phyloP scores from a whole-genome alignment of 2,797 vertebrate species.

The Lepus townsendii region DNA sequence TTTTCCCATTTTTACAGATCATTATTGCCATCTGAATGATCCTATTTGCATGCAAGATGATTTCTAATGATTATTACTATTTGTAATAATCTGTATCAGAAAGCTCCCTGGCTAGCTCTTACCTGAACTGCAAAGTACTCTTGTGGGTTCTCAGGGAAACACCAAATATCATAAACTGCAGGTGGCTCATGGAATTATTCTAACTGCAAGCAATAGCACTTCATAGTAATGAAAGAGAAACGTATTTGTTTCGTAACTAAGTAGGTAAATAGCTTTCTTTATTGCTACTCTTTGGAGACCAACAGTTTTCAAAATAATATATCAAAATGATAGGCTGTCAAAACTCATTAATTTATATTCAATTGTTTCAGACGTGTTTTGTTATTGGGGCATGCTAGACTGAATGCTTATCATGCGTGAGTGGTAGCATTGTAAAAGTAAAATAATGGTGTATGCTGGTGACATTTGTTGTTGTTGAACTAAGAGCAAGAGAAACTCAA shows the following conservation, averaged over 20 bases:
- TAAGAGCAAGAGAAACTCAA: slow-evolving; percentile 5
- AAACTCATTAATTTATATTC: slow-evolving; percentile 76
- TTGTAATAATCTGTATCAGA: slow-evolving; percentile 82
- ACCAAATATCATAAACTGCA: slow-evolving; percentile 83
- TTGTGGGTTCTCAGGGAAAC: slow-evolving; percentile 79
- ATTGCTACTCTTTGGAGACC: slow-evolving; percentile 77
- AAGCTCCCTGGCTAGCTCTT: slow-evolving; percentile 83
- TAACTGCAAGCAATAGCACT: slow-evolving; percentile 78
- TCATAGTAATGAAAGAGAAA: slow-evolving; percentile 83
- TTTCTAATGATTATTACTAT: slow-evolving; percentile 84
- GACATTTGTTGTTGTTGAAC: slow-evolving; percentile 36
- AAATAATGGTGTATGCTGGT: slow-evolving; percentile 34
- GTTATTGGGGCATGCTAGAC: slow-evolving; percentile 35
- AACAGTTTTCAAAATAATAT: slow-evolving; percentile 76
- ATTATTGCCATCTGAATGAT: slow-evolving; percentile 76
- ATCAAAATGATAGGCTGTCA: slow-evolving; percentile 67
- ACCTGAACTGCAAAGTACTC: slow-evolving; percentile 82
- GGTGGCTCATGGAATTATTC: slow-evolving; percentile 78
- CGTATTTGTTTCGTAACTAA: slow-evolving; percentile 84
- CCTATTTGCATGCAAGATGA: slow-evolving; percentile 80
- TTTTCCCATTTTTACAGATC: slow-evolving; percentile 67
- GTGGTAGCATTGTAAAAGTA: slow-evolving; percentile 55
- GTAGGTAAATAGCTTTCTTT: slow-evolving; percentile 83
- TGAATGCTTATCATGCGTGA: slow-evolving; percentile 18
- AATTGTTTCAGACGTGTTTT: slow-evolving; percentile 71